Evolutionary conservation across 2,888 invertebrate genomes (phyloP).

Genomic region (Andrena bicolor): DNA sequence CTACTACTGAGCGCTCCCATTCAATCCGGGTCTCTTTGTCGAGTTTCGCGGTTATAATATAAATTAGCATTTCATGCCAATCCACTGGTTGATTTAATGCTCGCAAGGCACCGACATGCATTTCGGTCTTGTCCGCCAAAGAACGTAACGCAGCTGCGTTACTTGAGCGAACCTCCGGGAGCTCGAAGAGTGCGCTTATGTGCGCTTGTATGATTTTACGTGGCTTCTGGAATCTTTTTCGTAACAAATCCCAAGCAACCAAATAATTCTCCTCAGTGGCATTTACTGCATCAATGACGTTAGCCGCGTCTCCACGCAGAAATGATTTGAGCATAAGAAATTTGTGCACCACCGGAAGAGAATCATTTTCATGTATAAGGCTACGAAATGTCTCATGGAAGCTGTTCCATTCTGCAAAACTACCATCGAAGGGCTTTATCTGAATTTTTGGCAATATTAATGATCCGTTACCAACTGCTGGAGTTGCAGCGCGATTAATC

Average conservation of each 20-base stretch:
- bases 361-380: neutral
- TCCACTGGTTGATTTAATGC: neutral
- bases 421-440: neutral
- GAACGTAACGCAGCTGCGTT: neutral
- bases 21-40: neutral
- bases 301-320: neutral
- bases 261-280: neutral
- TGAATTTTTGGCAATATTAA: neutral
- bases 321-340: neutral
- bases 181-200: neutral
- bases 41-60: neutral
- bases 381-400: neutral
- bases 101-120: slow-evolving; percentile 1
- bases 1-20: neutral
- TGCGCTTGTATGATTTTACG: slow-evolving; percentile 1
- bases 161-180: neutral
- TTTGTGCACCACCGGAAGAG: neutral
- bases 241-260: neutral
- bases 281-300: neutral
- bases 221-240: neutral
- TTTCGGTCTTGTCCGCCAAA: neutral
- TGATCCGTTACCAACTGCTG: neutral
- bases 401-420: neutral
- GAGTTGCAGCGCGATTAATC: neutral
- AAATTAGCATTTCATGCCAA: slow-evolving; percentile 10